Conservation (phyloP, 2,113 vertebrate species). For the Proteles cristata region DNA sequence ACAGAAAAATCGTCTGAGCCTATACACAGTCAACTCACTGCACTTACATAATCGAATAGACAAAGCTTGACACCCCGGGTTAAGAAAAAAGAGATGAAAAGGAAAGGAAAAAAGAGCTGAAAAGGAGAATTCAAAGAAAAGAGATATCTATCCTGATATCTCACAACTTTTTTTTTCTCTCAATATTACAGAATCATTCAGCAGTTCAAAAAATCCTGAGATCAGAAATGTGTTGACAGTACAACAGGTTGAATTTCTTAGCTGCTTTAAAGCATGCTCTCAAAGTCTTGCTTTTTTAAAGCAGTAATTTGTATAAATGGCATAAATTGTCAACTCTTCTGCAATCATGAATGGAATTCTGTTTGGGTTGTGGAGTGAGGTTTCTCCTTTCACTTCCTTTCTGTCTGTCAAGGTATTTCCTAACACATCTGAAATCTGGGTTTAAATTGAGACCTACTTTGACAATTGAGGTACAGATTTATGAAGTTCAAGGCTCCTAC, state of each 20-base stretch:
- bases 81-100: background rate
- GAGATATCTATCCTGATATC: too few species aligned
- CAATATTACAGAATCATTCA: constrained; percentile 24
- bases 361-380: background rate
- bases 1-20: background rate
- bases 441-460: background rate
- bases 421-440: constrained; percentile 51
- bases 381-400: constrained; percentile 33
- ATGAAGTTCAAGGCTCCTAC: constrained; percentile 28
- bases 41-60: background rate
- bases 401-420: constrained; percentile 24
- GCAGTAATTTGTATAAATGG: constrained; percentile 45
- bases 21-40: background rate
- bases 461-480: constrained; percentile 44
- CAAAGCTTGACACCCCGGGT: background rate
- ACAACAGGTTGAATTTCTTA: constrained; percentile 55
- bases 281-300: constrained; percentile 72
- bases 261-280: constrained; percentile 19
- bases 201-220: constrained; percentile 56
- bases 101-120: background rate
- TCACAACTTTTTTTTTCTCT: background rate
- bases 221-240: background rate
- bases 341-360: background rate
- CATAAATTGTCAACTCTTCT: constrained; percentile 34
- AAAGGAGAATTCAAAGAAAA: background rate